phyloP scores from a whole-genome alignment of 2,888 invertebrate species.

The Rhagium mordax region DNA sequence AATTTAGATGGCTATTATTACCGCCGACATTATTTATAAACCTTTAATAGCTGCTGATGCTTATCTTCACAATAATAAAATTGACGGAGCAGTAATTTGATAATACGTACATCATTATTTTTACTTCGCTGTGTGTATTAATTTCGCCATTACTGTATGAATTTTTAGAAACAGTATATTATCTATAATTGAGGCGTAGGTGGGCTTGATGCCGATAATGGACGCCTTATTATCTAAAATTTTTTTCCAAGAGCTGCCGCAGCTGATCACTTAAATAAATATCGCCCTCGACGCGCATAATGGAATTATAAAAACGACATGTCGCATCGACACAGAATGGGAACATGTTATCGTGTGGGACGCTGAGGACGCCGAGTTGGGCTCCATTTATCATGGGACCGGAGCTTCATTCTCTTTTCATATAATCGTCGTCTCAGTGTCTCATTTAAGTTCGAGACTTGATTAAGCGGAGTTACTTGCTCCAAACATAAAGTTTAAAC shows the following conservation, averaged over 20 bases:
- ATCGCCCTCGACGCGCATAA: not conserved
- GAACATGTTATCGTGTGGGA: constrained; percentile 6
- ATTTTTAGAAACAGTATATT: no score
- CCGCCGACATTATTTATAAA: not conserved
- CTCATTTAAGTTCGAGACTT: constrained; percentile 39
- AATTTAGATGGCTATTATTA: not conserved
- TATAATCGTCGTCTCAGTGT: constrained; percentile 34
- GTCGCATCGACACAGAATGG: not conserved
- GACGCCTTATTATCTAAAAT: no score
- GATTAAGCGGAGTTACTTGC: constrained; percentile 17
- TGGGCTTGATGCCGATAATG: no score
- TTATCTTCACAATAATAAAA: not conserved
- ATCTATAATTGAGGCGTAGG: no score
- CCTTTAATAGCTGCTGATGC: not conserved
- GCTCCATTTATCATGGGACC: constrained; percentile 44
- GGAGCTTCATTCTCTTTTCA: constrained; percentile 33
- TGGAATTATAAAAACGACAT: constrained; percentile 8
- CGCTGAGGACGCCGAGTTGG: constrained; percentile 23
- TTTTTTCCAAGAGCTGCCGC: no score
- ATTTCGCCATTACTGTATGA: no score
- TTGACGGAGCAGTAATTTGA: not conserved
- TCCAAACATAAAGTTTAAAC: constrained; percentile 15
- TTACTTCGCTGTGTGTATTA: no score
- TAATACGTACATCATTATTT: no score
- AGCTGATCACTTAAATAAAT: not conserved